phyloP scores from a whole-genome alignment of 37 sponge, comb jelly and placozoan genomes.

The Halisarca cf. caerulea region DNA sequence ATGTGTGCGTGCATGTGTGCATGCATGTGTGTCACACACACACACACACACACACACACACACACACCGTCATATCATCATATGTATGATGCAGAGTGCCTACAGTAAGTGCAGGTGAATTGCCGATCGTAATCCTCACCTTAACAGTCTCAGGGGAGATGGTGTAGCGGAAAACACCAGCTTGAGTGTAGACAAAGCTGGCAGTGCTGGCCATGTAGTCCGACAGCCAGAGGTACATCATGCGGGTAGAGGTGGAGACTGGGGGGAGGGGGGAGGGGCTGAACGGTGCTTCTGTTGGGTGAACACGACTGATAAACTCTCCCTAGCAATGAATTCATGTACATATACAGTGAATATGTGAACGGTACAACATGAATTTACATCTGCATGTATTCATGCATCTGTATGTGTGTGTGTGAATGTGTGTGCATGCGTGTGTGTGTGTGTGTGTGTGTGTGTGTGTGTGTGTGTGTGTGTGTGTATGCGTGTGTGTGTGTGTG shows the following conservation, averaged over 20 bases:
- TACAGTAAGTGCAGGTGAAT: too few species aligned
- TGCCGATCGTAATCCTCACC: conserved; percentile 3
- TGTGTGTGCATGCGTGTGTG: not conserved
- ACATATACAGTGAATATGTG: not conserved
- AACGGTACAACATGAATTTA: not conserved
- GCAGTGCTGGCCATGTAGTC: conserved; percentile 86
- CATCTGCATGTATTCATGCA: not conserved
- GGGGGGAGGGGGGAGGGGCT: conserved; percentile 67
- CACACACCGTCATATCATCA: too few species aligned
- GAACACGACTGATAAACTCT: conserved; percentile 58
- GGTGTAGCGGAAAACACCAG: conserved; percentile 58
- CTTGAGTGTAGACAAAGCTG: conserved; percentile 71
- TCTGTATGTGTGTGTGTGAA: not conserved
- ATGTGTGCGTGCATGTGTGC: too few species aligned
- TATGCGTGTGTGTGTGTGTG: not conserved
- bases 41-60: too few species aligned
- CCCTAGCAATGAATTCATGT: conserved; percentile 40
- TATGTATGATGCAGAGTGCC: too few species aligned
- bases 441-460: not conserved
- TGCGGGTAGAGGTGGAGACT: conserved; percentile 38
- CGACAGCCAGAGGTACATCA: conserved; percentile 88
- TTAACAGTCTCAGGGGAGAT: conserved; percentile 42
- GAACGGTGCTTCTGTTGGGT: conserved; percentile 74
- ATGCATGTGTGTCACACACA: too few species aligned
- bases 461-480: conserved; percentile 7